Base-by-base conservation (phyloP, 2,888 invertebrate species). In the Synanthedon myopaeformis region DNA sequence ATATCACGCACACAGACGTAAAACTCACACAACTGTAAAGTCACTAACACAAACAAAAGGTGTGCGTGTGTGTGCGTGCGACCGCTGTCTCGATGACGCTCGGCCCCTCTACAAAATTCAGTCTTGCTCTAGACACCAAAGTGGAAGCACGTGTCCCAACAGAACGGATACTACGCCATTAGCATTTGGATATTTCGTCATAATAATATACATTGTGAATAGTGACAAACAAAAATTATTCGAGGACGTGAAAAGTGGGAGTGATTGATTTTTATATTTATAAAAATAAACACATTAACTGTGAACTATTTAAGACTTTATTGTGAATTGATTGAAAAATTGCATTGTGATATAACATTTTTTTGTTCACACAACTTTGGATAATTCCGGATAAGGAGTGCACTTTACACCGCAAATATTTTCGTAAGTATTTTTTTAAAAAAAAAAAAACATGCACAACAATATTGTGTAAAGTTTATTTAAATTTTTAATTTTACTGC, bases 61-160 rank as follows among this genome's bases (percentile, higher is more conserved):
- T 23, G 51, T 49, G 42, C 4, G 23, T 56, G 55, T 55, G 59
- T 1, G 41, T 55, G 76, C 81, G 82, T 82, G 84, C 58, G 82
- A 63, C 19, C n/a, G 72, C 58, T 72, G 72, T 17, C 17, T 17
- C 79, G 74, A 76, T 72, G 35, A 79, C 78, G 68, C 65, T 65
- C 80, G 82, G 81, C 85, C 87, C 86, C 87, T 79, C 87, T 84
- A 85, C 85, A 79, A 76, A 77, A 68, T 76, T 83, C 73, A 86
- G 85, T 87, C 83, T 73, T 74, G 69, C 82, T 80, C 80, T 70
- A 76, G 77, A 74, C 77, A 66, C 69, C 68, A 66, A 59, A 59
- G 67, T 62, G 76, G 66, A 64, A 67, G 76, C 79, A 79, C 85
- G 76, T 72, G 73, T 69, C 67, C 74, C 70, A 74, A 64, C 65